Base-by-base conservation (phyloP, 2,113 vertebrate species). In the Numenius arquata region DNA sequence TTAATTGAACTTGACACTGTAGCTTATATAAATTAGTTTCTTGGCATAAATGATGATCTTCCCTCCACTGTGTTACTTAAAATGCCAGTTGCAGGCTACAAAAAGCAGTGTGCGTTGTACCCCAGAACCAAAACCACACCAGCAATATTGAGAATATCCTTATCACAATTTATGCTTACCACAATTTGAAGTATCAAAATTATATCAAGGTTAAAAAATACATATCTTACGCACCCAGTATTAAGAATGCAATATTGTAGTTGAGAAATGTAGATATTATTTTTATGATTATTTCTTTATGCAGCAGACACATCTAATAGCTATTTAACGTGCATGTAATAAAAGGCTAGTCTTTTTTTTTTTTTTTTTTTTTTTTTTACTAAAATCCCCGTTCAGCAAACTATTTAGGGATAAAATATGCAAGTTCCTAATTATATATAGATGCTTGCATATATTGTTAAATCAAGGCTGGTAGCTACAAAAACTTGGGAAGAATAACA, bases 1-100 rank as follows among this genome's bases (percentile, higher is more conserved):
- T 68, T 95, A 96, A 95, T 96, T 96, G 95, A 95, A 95, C 78
- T 95, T 93, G 83, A 96, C 87, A 86, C 19, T 89, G 72, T 55
- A 70, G 85, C 67, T 96, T 91, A 81, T 21, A 63, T 88, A 93
- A 94, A 87, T 20, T 65, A 97, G 43, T 11, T 27, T 93, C 93
- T 91, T 82, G 66, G 88, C 94, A 92, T 61, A 70, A 97, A 95
- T 62, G 53, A 89, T 74, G 48, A 85, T 47, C 43, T 76, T 85
- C 15, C 9, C 70, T 89, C 66, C 18, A 78, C 80, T 81, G 29
- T 56, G 80, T 75, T 94, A 70, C 55, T 91, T 82, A 68, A 96
- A 95, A 92, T 67, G 72, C 58, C 88, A 88, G 29, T 41, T 93
- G 47, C 63, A 89, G 84, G 82, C 59, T 90, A 90, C 12, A 94